Evolutionary conservation across 2,888 invertebrate species (phyloP).

Genomic region (Sthenelais limicola): DNA sequence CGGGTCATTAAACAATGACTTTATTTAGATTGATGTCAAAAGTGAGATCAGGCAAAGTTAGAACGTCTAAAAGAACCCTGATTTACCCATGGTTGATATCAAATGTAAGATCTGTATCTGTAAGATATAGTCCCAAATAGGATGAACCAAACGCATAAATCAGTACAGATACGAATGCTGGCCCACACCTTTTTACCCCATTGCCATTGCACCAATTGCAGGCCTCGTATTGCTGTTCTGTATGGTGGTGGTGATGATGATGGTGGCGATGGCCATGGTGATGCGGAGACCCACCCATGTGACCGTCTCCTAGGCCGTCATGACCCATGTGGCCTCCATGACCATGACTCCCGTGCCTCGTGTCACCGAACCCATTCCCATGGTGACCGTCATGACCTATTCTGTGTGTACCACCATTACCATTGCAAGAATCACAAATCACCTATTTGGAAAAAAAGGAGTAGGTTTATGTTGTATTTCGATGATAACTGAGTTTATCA

Average conservation of each 20-base stretch:
- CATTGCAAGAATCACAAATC: constrained; percentile 20
- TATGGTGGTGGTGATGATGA: constrained; percentile 1
- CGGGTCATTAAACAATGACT: no score
- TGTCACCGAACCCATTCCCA: neutral
- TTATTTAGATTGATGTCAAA: no score
- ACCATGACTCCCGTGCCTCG: neutral
- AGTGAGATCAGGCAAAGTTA: no score
- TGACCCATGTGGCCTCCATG: constrained; percentile 1
- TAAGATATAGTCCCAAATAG: no score
- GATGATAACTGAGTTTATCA: no score
- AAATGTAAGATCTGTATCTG: no score
- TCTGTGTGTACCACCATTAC: neutral
- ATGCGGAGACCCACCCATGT: neutral
- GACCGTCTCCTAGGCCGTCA: constrained; percentile 10
- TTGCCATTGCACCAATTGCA: constrained; percentile 51
- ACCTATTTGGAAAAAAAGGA: neutral
- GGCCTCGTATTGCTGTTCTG: neutral
- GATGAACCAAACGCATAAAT: no score
- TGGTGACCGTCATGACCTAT: neutral
- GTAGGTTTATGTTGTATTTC: neutral
- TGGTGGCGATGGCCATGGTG: constrained; percentile 24
- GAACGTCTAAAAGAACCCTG: no score
- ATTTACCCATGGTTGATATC: no score
- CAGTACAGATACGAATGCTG: no score
- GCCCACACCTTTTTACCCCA: constrained; percentile 51